phyloP scores from a whole-genome alignment of 2,797 vertebrate species.

The Tangara arthus region DNA sequence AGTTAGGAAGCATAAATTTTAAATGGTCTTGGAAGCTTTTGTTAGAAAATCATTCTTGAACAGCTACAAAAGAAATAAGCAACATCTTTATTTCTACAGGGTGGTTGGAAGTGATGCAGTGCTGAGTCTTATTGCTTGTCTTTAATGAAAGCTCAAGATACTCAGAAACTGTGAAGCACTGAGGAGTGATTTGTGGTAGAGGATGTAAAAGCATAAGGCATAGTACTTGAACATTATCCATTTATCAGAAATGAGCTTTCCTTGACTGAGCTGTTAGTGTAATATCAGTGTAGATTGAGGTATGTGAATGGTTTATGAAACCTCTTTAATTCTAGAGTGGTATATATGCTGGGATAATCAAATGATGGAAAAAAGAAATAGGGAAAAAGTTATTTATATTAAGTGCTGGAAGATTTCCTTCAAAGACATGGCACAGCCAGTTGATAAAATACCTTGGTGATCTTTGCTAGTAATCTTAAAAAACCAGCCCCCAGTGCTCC shows the following conservation, averaged over 20 bases:
- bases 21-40: background rate
- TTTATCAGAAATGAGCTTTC: background rate
- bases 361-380: background rate
- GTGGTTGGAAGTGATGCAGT: background rate
- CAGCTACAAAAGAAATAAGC: background rate
- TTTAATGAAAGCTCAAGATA: background rate
- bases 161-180: background rate
- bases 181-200: background rate
- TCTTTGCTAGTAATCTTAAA: background rate
- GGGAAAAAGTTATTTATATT: background rate
- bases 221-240: background rate
- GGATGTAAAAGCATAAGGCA: background rate
- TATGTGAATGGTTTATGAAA: background rate
- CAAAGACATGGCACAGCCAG: background rate
- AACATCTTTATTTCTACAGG: background rate
- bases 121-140: background rate
- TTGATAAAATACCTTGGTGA: background rate
- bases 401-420: background rate
- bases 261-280: background rate
- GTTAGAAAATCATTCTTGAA: background rate
- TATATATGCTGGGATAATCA: background rate
- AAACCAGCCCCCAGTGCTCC: fast-evolving
- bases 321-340: background rate
- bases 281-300: background rate
- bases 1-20: background rate